phyloP scores from a whole-genome alignment of 2,113 vertebrate species.

The Tricholaema leucomelas region DNA sequence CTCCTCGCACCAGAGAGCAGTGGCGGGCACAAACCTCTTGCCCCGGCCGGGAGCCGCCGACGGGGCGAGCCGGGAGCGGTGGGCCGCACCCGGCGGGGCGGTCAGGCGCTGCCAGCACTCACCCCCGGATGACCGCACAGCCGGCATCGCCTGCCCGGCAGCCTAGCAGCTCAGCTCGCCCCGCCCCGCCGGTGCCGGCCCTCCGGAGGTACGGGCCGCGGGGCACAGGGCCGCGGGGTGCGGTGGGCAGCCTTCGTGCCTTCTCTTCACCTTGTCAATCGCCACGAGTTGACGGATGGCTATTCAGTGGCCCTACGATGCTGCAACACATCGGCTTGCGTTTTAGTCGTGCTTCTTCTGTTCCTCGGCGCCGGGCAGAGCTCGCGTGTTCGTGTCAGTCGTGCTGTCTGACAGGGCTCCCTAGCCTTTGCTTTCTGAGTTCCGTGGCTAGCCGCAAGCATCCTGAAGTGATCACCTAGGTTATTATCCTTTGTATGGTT shows the following conservation, averaged over 20 bases:
- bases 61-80: neutral
- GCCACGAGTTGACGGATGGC: conserved; percentile 97
- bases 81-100: neutral
- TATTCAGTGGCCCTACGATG: conserved; percentile 99
- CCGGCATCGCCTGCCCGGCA: neutral
- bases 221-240: conserved; percentile 88
- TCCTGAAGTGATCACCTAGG: conserved; percentile 80
- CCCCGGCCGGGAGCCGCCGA: neutral
- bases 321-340: conserved; percentile 97
- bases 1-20: neutral
- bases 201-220: conserved; percentile 80
- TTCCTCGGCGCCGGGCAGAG: conserved; percentile 79
- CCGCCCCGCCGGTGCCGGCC: neutral
- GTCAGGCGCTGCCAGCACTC: neutral
- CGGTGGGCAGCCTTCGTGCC: conserved; percentile 93
- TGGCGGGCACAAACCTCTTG: neutral
- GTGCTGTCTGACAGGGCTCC: conserved; percentile 77
- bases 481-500: conserved; percentile 83
- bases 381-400: conserved; percentile 80
- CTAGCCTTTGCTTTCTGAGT: conserved; percentile 80
- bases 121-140: neutral
- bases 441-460: conserved; percentile 83
- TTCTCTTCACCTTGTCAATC: conserved; percentile 96
- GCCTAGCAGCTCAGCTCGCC: conserved; percentile 71
- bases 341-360: conserved; percentile 84